A percentile compares a stretch with the other conserved stretches of the same genome.
Conservation (phyloP, 2,888 invertebrate genomes). For the Dasysyrphus albostriatus region DNA sequence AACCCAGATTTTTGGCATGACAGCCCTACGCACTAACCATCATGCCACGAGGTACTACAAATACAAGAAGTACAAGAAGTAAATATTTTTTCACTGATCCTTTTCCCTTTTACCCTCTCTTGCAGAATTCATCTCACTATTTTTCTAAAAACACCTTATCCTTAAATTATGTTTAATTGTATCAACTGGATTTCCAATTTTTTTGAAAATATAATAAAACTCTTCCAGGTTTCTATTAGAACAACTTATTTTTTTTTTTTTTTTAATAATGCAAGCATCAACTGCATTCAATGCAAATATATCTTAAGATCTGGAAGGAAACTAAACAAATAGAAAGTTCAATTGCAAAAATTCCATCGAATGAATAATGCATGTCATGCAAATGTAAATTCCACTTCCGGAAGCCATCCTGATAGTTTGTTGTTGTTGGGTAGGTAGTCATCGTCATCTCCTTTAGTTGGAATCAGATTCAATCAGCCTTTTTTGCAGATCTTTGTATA, state of each 20-base stretch:
- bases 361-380: constrained; percentile 70
- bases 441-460: constrained; percentile 5
- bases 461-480: constrained; percentile 22
- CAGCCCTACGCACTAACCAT: too few relatives aligned
- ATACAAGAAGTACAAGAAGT: too few relatives aligned
- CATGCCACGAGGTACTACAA: too few relatives aligned
- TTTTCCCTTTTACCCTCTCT: too few relatives aligned
- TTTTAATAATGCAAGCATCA: too few relatives aligned
- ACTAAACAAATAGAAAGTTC: constrained; percentile 46
- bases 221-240: neutral
- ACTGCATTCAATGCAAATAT: constrained; percentile 46
- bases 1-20: too few relatives aligned
- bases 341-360: constrained; percentile 34
- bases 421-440: too few relatives aligned
- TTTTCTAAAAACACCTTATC: too few relatives aligned
- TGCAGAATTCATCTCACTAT: too few relatives aligned
- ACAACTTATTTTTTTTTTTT: too few relatives aligned
- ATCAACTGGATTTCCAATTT: neutral
- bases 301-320: constrained; percentile 34
- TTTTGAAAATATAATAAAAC: neutral
- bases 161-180: too few relatives aligned
- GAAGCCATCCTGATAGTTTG: neutral
- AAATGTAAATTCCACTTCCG: constrained; percentile 49
- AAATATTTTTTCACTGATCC: too few relatives aligned
- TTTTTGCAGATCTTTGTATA: constrained; percentile 9